phyloP scores from a whole-genome alignment of 2,797 vertebrate species.

The Mormyrus proboscirostris region DNA sequence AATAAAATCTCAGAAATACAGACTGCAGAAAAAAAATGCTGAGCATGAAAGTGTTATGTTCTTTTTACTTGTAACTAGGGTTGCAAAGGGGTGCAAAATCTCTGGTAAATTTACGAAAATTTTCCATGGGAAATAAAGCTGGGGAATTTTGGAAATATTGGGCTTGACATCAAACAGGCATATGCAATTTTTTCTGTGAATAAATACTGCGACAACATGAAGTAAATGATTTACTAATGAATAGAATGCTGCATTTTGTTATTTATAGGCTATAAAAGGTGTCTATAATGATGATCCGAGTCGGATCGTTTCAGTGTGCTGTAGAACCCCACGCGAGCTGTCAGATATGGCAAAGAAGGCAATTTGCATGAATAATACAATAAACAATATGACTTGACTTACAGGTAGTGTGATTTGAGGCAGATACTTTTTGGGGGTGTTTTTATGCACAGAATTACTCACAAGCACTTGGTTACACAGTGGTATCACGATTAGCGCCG shows the following conservation, averaged over 20 bases:
- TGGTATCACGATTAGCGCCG: background rate
- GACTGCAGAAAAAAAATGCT: background rate
- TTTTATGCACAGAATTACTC: background rate
- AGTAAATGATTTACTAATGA: background rate
- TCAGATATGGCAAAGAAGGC: background rate
- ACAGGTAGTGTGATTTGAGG: no score
- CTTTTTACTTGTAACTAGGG: no score
- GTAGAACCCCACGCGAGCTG: background rate
- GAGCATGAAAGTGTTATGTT: background rate
- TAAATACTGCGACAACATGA: background rate
- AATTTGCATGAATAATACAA: background rate
- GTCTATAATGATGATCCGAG: background rate
- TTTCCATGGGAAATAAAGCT: background rate
- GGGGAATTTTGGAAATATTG: background rate
- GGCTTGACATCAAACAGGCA: no score
- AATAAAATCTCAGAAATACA: background rate
- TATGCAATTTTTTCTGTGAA: no score
- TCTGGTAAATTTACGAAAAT: no score
- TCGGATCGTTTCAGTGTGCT: background rate
- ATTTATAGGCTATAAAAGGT: background rate
- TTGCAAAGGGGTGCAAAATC: no score
- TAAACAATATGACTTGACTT: background rate
- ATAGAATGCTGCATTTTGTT: background rate
- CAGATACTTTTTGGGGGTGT: no score
- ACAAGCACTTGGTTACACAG: background rate